Evolutionary conservation across 2,888 invertebrate genomes (phyloP).

Genomic region (Amphipoea oculea): DNA sequence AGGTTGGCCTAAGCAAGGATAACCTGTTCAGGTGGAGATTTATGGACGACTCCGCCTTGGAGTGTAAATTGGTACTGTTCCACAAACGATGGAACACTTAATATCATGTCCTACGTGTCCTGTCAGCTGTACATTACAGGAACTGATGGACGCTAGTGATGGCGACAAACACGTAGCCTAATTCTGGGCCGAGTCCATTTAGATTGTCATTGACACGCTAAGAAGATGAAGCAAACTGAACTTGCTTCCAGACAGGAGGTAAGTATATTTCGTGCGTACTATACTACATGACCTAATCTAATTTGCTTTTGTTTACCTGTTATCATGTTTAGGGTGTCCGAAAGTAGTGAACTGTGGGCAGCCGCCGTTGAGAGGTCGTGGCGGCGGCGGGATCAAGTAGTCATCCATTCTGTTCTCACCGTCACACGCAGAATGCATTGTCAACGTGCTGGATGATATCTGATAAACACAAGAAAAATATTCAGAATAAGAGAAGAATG

Average conservation of each 20-base stretch:
- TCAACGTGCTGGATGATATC: conserved; percentile 87
- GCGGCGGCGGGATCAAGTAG: conserved; percentile 92
- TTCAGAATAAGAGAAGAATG: not conserved
- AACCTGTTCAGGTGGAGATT: too few species aligned
- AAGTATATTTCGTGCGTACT: not conserved
- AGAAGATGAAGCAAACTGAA: not conserved
- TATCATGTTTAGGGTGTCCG: conserved; percentile 86
- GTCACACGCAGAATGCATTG: conserved; percentile 86
- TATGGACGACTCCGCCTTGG: too few species aligned
- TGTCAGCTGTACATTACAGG: too few species aligned
- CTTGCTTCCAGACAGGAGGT: not conserved
- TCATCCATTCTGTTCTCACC: conserved; percentile 89
- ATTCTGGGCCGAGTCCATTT: too few species aligned
- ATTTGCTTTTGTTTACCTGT: conserved; percentile 70
- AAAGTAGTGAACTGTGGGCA: conserved; percentile 87
- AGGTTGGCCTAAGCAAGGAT: too few species aligned
- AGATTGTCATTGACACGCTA: too few species aligned
- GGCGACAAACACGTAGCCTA: too few species aligned
- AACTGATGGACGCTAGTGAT: too few species aligned
- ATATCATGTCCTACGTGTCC: too few species aligned
- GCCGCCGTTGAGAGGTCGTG: conserved; percentile 88
- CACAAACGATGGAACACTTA: too few species aligned
- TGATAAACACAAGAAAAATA: conserved; percentile 48
- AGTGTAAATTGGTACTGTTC: too few species aligned
- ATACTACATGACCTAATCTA: not conserved